A percentile compares a stretch with the other conserved stretches of the same genome.
These are phyloP conservation scores for Daboia siamensis DNA, from an alignment of 2,113 vertebrate genomes.

Conservation along the genomic window DNA sequence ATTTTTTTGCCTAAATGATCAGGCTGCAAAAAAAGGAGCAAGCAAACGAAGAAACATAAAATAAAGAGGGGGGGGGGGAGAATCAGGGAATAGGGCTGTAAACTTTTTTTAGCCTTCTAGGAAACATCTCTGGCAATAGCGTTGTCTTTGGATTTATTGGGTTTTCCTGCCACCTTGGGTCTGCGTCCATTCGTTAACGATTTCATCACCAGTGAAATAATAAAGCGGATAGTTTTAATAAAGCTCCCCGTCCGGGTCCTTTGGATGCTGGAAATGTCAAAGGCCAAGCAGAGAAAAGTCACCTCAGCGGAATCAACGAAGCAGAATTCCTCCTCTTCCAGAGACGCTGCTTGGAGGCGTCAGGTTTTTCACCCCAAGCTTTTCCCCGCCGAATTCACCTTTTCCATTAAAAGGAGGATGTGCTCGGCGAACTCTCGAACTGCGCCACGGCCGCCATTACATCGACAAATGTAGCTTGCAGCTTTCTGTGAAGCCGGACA, in stretches of 20 bases:
- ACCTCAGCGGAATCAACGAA: not conserved
- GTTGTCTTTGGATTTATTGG: not conserved
- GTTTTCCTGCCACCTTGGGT: not conserved
- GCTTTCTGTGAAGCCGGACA: constrained; percentile 71
- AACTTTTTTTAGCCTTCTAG: not conserved
- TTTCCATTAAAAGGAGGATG: constrained; percentile 75
- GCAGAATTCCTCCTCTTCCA: not conserved
- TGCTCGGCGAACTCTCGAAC: constrained; percentile 86
- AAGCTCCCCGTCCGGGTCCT: not conserved
- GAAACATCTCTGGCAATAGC: no score
- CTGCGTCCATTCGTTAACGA: not conserved
- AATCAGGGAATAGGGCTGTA: not conserved
- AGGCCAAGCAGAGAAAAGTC: not conserved
- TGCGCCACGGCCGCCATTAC: constrained; percentile 74
- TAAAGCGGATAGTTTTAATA: not conserved
- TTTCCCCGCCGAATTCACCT: constrained; percentile 39
- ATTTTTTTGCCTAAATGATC: not conserved
- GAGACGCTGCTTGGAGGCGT: not conserved
- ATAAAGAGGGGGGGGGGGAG: not conserved
- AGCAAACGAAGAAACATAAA: not conserved
- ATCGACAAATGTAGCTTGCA: constrained; percentile 78
- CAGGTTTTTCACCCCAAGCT: not conserved
- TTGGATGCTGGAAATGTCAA: constrained; percentile 14
- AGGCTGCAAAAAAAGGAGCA: not conserved
- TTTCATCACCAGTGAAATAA: not conserved